Evolutionary conservation across 1,140 invertebrate species (phyloP), one percentile per base, ranked within the genome.

Genomic region (Pseudobourletiella spinata): DNA sequence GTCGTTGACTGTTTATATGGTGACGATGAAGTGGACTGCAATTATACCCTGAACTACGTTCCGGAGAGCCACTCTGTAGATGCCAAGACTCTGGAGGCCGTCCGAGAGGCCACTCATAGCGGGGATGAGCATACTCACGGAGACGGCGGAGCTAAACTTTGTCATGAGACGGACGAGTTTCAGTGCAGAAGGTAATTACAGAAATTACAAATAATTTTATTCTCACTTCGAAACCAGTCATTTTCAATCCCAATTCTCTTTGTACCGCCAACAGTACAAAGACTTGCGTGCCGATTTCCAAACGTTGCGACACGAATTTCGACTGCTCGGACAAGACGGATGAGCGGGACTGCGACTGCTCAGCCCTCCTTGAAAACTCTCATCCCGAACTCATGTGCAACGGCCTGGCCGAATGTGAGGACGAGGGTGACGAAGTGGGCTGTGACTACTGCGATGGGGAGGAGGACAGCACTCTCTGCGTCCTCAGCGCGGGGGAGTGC

Each of bases 241-340:
- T n/a, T n/a, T n/a, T n/a, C n/a, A n/a, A n/a, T n/a, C n/a, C n/a
- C n/a, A n/a, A n/a, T n/a, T n/a, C n/a, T n/a, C n/a, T n/a, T n/a
- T n/a, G n/a, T n/a, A n/a, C n/a, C n/a, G n/a, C n/a, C n/a, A n/a
- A n/a, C 29, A 58, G 28, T 28, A 58, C 55, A 24, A 57, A 59
- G 39, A 51, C 2, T 3, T 75, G 74, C 48, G 65, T 90, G 25
- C 74, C 82, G 0, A 72, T 77, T 1, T 60, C 69, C 11, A 76
- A 79, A 63, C 79, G 80, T 52, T 93, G 89, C 71, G 79, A 93
- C 73, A 79, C 79, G n/a, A 78, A 82, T 56, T 72, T 81, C 2
- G 87, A 93, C 71, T 92, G 89, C 71, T 72, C 75, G 24, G 88
- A 91, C 76, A 71, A 77, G 24, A 81, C 81, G 24, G 90, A 92